A percentile compares a stretch with the other conserved stretches of the same genome.
Evolutionary conservation across 2,113 vertebrate species (phyloP).

Genomic region (Otus sunia): DNA sequence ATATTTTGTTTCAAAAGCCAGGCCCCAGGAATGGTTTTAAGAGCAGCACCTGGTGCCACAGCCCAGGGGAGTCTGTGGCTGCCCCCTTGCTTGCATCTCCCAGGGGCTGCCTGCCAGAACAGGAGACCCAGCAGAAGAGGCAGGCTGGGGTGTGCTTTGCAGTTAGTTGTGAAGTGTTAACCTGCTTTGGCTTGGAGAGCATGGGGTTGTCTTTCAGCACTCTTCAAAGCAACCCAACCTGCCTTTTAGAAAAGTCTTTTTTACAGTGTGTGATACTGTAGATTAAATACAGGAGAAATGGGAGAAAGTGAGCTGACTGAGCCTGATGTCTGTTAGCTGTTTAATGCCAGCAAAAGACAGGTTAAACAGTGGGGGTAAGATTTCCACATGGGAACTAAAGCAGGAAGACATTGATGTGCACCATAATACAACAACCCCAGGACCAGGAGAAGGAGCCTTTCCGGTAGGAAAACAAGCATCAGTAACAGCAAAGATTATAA

Average conservation of each 20-base stretch:
- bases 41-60: neutral
- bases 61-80: neutral
- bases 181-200: neutral
- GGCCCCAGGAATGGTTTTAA: neutral
- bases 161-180: neutral
- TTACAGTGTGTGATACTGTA: neutral
- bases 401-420: neutral
- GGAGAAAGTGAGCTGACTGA: neutral
- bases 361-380: neutral
- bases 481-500: neutral
- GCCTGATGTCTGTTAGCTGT: neutral
- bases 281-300: neutral
- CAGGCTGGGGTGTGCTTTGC: neutral
- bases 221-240: neutral
- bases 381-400: neutral
- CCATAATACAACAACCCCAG: neutral
- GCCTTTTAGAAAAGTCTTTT: neutral
- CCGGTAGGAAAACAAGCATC: neutral
- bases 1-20: neutral
- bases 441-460: neutral
- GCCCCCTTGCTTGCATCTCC: rapidly evolving
- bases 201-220: neutral
- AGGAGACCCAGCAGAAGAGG: neutral
- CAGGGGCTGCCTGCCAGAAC: neutral
- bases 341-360: neutral